Evolutionary conservation across 2,888 invertebrate species (phyloP).

Genomic region (Drosophila mulleri): DNA sequence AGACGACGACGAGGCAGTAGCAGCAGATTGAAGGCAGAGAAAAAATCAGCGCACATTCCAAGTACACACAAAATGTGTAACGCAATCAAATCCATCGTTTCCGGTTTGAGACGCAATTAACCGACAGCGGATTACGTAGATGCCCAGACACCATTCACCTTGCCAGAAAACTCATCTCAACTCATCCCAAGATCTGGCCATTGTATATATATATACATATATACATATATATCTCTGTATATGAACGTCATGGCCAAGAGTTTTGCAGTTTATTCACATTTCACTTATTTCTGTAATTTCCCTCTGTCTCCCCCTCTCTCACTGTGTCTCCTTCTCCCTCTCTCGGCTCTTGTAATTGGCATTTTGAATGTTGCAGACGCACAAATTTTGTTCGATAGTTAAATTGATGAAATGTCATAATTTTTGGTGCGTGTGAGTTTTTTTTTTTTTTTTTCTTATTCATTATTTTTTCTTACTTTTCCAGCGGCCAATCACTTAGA

Average conservation of each 20-base stretch:
- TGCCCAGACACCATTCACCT: constrained; percentile 12
- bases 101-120: constrained; percentile 81
- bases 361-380: constrained; percentile 64
- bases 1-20: neutral
- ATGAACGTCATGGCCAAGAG: constrained; percentile 69
- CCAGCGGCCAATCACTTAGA: constrained; percentile 48
- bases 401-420: constrained; percentile 74
- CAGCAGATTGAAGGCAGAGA: constrained; percentile 11
- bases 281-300: constrained; percentile 59
- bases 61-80: constrained; percentile 73
- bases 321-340: neutral
- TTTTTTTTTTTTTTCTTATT: neutral
- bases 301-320: neutral
- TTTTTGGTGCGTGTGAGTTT: constrained; percentile 55
- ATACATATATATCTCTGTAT: constrained; percentile 47
- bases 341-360: constrained; percentile 61
- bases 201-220: constrained; percentile 31
- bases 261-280: constrained; percentile 76
- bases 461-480: constrained; percentile 9
- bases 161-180: constrained; percentile 5
- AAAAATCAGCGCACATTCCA: constrained; percentile 80
- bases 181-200: constrained; percentile 23
- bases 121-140: constrained; percentile 75
- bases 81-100: constrained; percentile 81
- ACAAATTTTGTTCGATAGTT: constrained; percentile 65